phyloP scores from a whole-genome alignment of 2,797 vertebrate species.

The Falco concolor region DNA sequence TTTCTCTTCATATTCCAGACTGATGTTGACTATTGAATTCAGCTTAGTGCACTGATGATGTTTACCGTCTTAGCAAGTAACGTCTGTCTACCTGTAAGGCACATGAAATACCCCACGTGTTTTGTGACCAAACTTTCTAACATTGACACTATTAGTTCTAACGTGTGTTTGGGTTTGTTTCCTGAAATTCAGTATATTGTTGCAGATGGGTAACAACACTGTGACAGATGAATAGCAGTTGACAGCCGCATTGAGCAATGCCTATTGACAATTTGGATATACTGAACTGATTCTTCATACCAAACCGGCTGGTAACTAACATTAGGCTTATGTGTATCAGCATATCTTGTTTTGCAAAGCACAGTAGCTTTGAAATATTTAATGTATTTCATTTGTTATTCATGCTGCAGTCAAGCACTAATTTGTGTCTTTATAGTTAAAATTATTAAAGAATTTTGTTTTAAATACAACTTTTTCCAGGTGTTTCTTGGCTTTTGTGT shows the following conservation, averaged over 20 bases:
- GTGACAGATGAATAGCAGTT: constrained; percentile 6
- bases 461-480: constrained; percentile 26
- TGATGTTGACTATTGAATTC: neutral
- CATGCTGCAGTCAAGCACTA: constrained; percentile 52
- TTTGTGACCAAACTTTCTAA: neutral
- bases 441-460: constrained; percentile 65
- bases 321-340: neutral
- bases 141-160: neutral
- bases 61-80: neutral
- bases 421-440: constrained; percentile 48
- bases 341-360: constrained; percentile 48
- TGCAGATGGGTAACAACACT: neutral
- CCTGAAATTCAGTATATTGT: neutral
- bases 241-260: neutral
- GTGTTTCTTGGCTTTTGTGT: neutral
- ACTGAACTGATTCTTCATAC: constrained; percentile 3
- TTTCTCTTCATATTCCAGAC: neutral
- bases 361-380: constrained; percentile 53
- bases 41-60: neutral
- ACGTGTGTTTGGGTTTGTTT: neutral
- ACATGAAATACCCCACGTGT: neutral
- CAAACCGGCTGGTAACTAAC: constrained; percentile 31
- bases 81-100: neutral
- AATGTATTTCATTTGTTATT: constrained; percentile 53
- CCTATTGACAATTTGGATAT: constrained; percentile 33